A percentile compares a stretch with the other conserved stretches of the same genome.
phyloP scores from a whole-genome alignment of 2,888 invertebrate genomes.

The Prosopocoilus inquinatus region DNA sequence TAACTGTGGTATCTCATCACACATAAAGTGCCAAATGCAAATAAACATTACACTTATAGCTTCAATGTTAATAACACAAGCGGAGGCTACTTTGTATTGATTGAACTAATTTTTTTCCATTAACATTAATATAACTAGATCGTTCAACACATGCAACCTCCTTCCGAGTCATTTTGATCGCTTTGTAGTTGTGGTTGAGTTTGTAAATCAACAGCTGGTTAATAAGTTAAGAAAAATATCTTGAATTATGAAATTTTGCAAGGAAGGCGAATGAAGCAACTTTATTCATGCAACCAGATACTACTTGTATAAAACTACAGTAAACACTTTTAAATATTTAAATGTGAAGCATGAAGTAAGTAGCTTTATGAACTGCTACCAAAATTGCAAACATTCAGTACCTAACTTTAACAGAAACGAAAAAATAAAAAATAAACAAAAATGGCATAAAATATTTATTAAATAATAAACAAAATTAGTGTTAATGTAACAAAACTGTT shows the following conservation, averaged over 20 bases:
- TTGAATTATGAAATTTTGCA: not conserved
- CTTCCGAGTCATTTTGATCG: slow-evolving; percentile 76
- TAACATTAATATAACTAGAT: slow-evolving; percentile 26
- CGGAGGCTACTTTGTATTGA: slow-evolving; percentile 33
- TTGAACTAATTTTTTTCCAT: slow-evolving; percentile 28
- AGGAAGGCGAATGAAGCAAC: too few species aligned
- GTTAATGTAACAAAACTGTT: too few species aligned
- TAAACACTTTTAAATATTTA: too few species aligned
- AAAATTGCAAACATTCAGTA: too few species aligned
- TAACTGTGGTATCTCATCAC: slow-evolving; percentile 33
- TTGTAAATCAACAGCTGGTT: slow-evolving; percentile 70
- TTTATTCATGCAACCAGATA: too few species aligned
- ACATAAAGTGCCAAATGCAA: slow-evolving; percentile 39
- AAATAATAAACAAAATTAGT: too few species aligned
- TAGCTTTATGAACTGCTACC: too few species aligned
- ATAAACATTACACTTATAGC: slow-evolving; percentile 46
- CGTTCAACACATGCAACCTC: slow-evolving; percentile 79
- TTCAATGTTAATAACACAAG: slow-evolving; percentile 42
- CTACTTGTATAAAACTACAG: too few species aligned
- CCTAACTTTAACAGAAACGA: too few species aligned
- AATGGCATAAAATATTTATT: too few species aligned
- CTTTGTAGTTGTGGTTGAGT: slow-evolving; percentile 77
- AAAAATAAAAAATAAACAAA: too few species aligned
- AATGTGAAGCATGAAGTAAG: too few species aligned
- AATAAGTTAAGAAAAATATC: slow-evolving; percentile 1